Base-by-base conservation (phyloP, 2,797 vertebrate genomes). In the Mormyrus hasselquistii region DNA sequence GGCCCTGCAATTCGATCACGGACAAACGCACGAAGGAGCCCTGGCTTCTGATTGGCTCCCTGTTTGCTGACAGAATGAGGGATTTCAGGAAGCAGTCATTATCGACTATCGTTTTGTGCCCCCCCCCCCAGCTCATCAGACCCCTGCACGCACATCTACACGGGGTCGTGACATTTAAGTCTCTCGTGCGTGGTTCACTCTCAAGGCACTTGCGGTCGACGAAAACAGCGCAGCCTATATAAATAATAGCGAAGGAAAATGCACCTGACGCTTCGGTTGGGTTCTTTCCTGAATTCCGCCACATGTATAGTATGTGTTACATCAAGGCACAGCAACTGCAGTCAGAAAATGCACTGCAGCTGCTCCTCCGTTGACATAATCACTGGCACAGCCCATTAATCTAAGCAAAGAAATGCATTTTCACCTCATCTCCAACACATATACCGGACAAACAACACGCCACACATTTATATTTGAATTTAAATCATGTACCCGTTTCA, bases 381-480 rank as follows among this genome's bases (percentile, higher is more conserved):
- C 76, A 86, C 65, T 82, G 85, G 53, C 59, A 44, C 41, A 90
- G 90, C 95, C 91, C 92, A 95, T 94, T 95, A 94, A 95, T 95
- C 93, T 93, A 95, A 95, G 95, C 95, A 92, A 85, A 41, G 22
- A 3, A 85, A 25, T 1, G 57, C 85, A 82, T 47, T 38, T 41
- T 53, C 86, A 52, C 83, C 82, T 86, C 19, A 79, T 90, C 87
- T 91, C 4, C 92, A 91, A 55, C 87, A 89, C 53, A 79, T 29
- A 55, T 89, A 47, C 52, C 38, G 89, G 12, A 90, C 83, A 86
- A 90, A 89, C 9, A 86, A 62, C 65, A 52, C 10, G 10, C 55
- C 57, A 38, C 57, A 44, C 76, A 62, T 52, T 29, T 59, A 50
- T 73, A 76, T 50, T 44, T 85, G 12, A 79, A 89, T 87, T 38